Evolutionary conservation across 1,140 invertebrate species (phyloP).

Genomic region (Oedothorax gibbosus): DNA sequence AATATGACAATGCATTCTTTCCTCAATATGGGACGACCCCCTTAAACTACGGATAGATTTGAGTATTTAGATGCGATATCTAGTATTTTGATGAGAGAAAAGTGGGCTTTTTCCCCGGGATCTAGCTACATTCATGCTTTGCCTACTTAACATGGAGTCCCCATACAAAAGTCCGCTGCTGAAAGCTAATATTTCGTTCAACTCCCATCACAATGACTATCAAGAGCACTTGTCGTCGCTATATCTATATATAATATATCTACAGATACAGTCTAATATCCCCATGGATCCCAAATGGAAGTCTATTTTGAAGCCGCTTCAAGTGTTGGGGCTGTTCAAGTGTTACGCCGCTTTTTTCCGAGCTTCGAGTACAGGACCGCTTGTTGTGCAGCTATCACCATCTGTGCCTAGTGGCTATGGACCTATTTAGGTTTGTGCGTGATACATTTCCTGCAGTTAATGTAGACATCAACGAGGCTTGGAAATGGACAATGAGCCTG

Average conservation of each 20-base stretch:
- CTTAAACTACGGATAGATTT: constrained; percentile 11
- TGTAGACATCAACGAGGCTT: no score
- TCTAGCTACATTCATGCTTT: constrained; percentile 56
- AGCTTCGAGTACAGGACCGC: constrained; percentile 21
- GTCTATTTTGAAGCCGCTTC: constrained; percentile 57
- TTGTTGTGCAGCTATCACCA: constrained; percentile 47
- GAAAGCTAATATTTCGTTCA: constrained; percentile 61
- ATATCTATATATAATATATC: constrained; percentile 52
- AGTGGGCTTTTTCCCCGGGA: constrained; percentile 46
- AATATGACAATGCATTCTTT: no score
- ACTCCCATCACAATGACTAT: constrained; percentile 56
- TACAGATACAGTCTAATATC: constrained; percentile 46
- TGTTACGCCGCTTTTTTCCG: constrained; percentile 39
- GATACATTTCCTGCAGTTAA: no score
- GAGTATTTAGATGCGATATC: constrained; percentile 55
- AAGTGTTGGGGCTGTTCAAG: constrained; percentile 1
- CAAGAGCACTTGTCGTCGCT: constrained; percentile 45
- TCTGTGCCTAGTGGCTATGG: constrained; percentile 48
- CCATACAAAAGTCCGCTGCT: constrained; percentile 45
- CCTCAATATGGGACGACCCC: neutral
- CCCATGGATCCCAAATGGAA: constrained; percentile 39
- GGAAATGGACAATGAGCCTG: no score
- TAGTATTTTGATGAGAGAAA: constrained; percentile 58
- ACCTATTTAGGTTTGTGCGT: neutral
- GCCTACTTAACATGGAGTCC: constrained; percentile 59